These are phyloP conservation scores for Mystacornis crossleyi DNA, from an alignment of 2,113 vertebrate species.

Conservation along the genomic window DNA sequence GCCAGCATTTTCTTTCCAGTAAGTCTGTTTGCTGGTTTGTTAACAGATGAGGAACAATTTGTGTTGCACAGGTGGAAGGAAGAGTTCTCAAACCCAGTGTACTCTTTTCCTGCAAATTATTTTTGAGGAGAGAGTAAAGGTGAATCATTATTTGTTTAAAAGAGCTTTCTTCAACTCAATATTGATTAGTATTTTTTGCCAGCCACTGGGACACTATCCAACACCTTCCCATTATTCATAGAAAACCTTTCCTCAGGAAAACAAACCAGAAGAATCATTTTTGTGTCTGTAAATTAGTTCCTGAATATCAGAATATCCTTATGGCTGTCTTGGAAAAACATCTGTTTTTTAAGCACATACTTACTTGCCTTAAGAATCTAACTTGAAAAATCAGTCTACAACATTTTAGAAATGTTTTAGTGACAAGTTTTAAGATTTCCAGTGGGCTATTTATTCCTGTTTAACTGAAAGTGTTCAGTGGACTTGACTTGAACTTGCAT, in stretches of 20 bases:
- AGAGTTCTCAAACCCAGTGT: constrained; percentile 41
- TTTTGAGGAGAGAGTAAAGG: constrained; percentile 12
- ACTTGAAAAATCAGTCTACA: neutral
- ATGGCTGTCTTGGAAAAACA: neutral
- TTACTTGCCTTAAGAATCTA: neutral
- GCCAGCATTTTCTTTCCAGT: neutral
- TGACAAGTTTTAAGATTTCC: neutral
- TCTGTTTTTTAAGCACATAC: neutral
- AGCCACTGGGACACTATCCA: neutral
- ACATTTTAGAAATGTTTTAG: neutral
- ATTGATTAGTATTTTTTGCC: neutral
- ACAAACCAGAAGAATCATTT: neutral
- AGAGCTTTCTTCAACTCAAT: neutral
- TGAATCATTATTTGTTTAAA: constrained; percentile 30
- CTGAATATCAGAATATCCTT: neutral
- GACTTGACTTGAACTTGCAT: neutral
- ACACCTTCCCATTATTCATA: neutral
- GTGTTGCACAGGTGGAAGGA: constrained; percentile 16
- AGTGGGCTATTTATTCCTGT: neutral
- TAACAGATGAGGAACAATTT: constrained; percentile 49
- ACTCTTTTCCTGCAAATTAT: neutral
- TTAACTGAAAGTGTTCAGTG: neutral
- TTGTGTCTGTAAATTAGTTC: neutral
- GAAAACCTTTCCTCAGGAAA: neutral
- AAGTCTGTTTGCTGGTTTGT: constrained; percentile 27